These are phyloP conservation scores for Manis pentadactyla DNA, from an alignment of 2,797 vertebrate genomes.

Conservation along the genomic window DNA sequence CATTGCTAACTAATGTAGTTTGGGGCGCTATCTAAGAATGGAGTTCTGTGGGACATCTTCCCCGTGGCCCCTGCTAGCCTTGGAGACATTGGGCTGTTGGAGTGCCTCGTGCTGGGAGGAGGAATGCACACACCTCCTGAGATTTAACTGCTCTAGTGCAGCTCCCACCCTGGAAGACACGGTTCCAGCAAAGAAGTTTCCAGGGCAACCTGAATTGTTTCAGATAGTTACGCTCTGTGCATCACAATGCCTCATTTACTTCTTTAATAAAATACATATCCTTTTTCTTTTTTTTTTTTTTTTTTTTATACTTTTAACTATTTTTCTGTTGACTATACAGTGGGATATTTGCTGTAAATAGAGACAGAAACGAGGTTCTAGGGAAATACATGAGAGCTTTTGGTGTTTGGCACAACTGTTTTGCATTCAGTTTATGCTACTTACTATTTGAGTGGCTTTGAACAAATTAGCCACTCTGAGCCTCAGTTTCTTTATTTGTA, in stretches of 20 bases:
- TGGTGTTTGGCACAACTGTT: neutral
- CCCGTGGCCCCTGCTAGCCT: rapidly evolving
- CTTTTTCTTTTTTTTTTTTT: neutral
- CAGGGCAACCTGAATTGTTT: neutral
- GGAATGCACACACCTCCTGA: rapidly evolving
- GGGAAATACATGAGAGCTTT: neutral
- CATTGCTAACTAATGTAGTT: neutral
- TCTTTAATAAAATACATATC: neutral
- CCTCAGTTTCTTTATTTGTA: neutral
- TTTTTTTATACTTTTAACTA: neutral
- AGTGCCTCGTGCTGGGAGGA: rapidly evolving
- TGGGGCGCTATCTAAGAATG: rapidly evolving
- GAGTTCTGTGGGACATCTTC: neutral
- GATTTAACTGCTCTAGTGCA: neutral
- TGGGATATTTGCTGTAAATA: neutral
- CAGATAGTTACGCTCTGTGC: no score
- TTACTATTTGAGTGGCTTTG: neutral
- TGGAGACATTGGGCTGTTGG: rapidly evolving
- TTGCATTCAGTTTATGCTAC: neutral
- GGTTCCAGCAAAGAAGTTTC: neutral
- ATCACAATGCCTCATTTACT: neutral
- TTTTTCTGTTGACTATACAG: no score
- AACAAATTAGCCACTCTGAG: neutral
- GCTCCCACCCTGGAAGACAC: neutral
- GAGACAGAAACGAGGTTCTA: neutral